Evolutionary conservation across 2,797 vertebrate species (phyloP).

Genomic region (Cynodonichthys magdalenae): DNA sequence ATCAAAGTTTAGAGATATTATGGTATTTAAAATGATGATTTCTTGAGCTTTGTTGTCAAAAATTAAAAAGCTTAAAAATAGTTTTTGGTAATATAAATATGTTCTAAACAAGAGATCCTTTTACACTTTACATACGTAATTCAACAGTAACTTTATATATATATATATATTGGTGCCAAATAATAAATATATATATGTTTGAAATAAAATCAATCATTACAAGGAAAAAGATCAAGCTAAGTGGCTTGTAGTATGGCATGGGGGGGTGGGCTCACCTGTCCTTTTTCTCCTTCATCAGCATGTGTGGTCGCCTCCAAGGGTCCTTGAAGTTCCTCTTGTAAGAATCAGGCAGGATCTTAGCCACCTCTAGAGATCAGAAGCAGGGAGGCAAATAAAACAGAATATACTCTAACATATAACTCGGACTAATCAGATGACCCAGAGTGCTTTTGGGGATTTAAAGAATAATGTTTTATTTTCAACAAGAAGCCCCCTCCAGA

Average conservation of each 20-base stretch:
- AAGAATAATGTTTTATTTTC: slow-evolving; percentile 1
- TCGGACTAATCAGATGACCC: slow-evolving; percentile 7
- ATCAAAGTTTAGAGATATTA: too few species aligned
- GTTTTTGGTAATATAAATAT: neutral
- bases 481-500: slow-evolving; percentile 19
- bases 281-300: slow-evolving; percentile 78
- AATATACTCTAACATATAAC: neutral
- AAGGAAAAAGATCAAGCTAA: slow-evolving; percentile 18
- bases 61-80: too few species aligned
- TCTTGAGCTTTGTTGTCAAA: too few species aligned
- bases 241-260: slow-evolving; percentile 20
- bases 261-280: slow-evolving; percentile 79
- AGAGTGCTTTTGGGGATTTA: slow-evolving; percentile 2
- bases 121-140: neutral
- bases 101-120: neutral
- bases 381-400: slow-evolving; percentile 7
- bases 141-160: slow-evolving; percentile 39
- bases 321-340: slow-evolving; percentile 88
- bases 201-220: slow-evolving; percentile 17
- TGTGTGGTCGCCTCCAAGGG: slow-evolving; percentile 85
- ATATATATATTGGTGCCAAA: too few species aligned
- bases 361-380: slow-evolving; percentile 78
- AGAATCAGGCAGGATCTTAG: slow-evolving; percentile 85
- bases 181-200: too few species aligned
- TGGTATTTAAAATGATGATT: too few species aligned